phyloP scores from a whole-genome alignment of 2,113 vertebrate species.

The Aphelocoma coerulescens region DNA sequence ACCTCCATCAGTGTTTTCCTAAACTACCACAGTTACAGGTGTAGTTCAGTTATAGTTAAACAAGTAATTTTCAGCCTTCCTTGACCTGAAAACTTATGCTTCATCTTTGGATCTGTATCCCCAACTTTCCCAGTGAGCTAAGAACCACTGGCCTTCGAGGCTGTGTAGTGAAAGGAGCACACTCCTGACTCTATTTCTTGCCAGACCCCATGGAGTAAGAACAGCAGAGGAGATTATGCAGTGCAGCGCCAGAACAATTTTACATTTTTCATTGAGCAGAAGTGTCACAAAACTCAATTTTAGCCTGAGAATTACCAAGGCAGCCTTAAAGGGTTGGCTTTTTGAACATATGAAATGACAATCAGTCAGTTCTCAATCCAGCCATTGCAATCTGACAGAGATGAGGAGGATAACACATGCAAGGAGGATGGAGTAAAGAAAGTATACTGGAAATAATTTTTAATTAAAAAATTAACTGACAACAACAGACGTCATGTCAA shows the following conservation, averaged over 20 bases:
- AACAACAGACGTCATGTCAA: background rate
- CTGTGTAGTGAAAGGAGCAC: background rate
- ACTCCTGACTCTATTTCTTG: background rate
- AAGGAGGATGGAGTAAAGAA: background rate
- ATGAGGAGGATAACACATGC: background rate
- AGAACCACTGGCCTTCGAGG: background rate
- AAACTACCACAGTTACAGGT: background rate
- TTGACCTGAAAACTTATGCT: background rate
- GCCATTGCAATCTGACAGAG: slow-evolving; percentile 41
- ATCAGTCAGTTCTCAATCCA: slow-evolving; percentile 38
- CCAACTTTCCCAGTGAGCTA: background rate
- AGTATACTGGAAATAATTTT: background rate
- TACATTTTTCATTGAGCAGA: background rate
- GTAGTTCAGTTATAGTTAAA: background rate
- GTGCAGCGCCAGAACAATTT: background rate
- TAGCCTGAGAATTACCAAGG: background rate
- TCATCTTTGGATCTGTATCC: background rate
- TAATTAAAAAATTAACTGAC: background rate
- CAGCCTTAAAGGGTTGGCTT: background rate
- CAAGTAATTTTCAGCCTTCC: background rate
- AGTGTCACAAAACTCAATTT: background rate
- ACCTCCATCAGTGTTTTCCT: background rate
- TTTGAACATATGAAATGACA: slow-evolving; percentile 31
- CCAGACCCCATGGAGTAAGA: background rate
- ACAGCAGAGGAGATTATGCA: background rate